phyloP scores from a whole-genome alignment of 2,797 vertebrate genomes.

The Poeciliopsis infans region DNA sequence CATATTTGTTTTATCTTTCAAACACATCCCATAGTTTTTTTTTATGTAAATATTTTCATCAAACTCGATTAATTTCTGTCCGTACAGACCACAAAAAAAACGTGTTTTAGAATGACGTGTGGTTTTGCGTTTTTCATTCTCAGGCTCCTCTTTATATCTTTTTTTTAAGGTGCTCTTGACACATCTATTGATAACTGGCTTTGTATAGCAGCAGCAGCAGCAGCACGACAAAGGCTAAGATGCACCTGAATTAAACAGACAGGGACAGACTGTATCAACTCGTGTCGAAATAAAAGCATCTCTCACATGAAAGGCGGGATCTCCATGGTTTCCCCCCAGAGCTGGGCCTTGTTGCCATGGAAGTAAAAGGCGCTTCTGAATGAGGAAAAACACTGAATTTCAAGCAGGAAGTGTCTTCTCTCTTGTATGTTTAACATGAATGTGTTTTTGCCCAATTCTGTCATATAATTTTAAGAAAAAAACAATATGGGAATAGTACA shows the following conservation, averaged over 20 bases:
- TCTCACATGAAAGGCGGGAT: constrained; percentile 81
- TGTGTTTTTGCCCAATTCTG: not conserved
- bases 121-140: constrained; percentile 13
- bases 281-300: constrained; percentile 79
- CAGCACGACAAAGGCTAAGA: constrained; percentile 46
- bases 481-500: too few relatives aligned
- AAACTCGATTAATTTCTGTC: not conserved
- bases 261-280: constrained; percentile 59
- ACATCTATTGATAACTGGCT: constrained; percentile 44
- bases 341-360: constrained; percentile 80
- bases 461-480: not conserved
- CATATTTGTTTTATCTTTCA: not conserved
- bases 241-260: constrained; percentile 63
- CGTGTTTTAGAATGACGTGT: not conserved
- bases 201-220: constrained; percentile 43
- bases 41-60: not conserved
- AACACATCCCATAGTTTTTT: not conserved
- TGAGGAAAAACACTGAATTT: constrained; percentile 43
- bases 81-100: not conserved
- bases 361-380: constrained; percentile 62
- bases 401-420: constrained; percentile 50
- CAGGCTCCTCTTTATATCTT: not conserved
- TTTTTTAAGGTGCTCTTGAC: constrained; percentile 41
- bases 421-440: constrained; percentile 17
- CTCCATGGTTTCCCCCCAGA: constrained; percentile 79